Conservation (phyloP, 2,888 invertebrate species). For the Meliscaeva auricollis region DNA sequence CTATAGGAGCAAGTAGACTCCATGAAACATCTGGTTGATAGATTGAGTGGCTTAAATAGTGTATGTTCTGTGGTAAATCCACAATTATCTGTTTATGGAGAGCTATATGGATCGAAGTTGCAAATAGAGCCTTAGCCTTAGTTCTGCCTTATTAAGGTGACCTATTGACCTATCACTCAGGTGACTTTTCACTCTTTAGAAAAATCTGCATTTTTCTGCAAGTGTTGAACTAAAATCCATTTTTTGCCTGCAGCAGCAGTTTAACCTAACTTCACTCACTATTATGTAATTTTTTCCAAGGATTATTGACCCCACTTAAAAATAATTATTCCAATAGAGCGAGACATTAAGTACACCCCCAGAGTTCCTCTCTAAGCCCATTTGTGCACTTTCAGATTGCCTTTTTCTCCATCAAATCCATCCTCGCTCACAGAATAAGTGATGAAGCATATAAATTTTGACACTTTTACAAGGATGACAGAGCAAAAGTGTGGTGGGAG, state of each 20-base stretch:
- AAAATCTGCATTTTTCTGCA: no score
- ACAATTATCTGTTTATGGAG: no score
- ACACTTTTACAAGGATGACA: constrained; percentile 53
- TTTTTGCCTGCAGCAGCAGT: background rate
- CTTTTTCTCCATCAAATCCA: constrained; percentile 2
- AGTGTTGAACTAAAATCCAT: background rate
- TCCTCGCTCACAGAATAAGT: constrained; percentile 40
- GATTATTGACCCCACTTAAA: constrained; percentile 12
- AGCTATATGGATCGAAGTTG: no score
- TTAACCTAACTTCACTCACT: constrained; percentile 3
- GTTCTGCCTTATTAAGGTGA: no score
- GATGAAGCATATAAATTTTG: constrained; percentile 53
- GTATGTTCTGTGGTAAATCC: no score
- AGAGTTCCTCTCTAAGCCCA: no score
- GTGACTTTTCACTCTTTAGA: no score
- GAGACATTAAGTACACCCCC: constrained; percentile 53
- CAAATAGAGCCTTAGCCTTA: no score
- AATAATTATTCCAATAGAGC: constrained; percentile 62
- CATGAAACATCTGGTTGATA: no score
- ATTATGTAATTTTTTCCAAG: background rate
- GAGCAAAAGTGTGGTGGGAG: background rate
- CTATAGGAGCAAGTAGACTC: no score
- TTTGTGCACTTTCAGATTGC: background rate
- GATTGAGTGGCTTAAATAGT: no score
- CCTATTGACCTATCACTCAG: no score